Evolutionary conservation across 1,140 invertebrate species (phyloP).

Genomic region (Drosophila asahinai): DNA sequence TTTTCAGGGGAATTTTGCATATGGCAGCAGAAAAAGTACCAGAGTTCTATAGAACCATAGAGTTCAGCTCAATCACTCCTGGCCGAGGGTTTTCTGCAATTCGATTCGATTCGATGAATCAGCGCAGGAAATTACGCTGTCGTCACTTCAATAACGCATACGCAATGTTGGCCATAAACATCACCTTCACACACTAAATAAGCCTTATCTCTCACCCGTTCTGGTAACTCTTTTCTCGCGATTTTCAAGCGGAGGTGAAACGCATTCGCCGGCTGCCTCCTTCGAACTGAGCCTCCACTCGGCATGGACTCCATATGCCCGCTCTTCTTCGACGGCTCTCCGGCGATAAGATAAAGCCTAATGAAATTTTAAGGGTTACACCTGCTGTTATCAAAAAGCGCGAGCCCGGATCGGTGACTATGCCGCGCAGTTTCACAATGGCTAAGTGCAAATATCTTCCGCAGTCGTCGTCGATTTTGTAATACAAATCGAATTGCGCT

Average conservation of each 20-base stretch:
- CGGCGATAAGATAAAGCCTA: slow-evolving; percentile 71
- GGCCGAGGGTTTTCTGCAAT: neutral
- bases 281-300: slow-evolving; percentile 61
- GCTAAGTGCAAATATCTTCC: slow-evolving; percentile 45
- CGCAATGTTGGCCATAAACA: slow-evolving; percentile 56
- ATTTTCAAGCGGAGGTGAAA: slow-evolving; percentile 29
- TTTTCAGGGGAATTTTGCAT: slow-evolving; percentile 42
- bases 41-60: neutral
- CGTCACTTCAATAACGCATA: slow-evolving; percentile 33
- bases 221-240: slow-evolving; percentile 28
- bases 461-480: slow-evolving; percentile 21
- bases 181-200: slow-evolving; percentile 14
- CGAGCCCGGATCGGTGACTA: slow-evolving; percentile 11
- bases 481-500: slow-evolving; percentile 39
- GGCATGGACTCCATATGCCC: slow-evolving; percentile 15
- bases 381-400: slow-evolving; percentile 65
- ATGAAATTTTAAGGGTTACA: slow-evolving; percentile 79
- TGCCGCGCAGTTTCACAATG: slow-evolving; percentile 29
- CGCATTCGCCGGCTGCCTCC: slow-evolving; percentile 62
- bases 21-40: neutral
- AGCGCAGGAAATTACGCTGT: slow-evolving; percentile 57
- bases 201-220: slow-evolving; percentile 65
- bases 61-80: slow-evolving; percentile 28
- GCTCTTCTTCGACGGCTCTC: slow-evolving; percentile 17
- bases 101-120: slow-evolving; percentile 49